Conservation (phyloP, 2,888 invertebrate genomes). For the Eupithecia tripunctaria region DNA sequence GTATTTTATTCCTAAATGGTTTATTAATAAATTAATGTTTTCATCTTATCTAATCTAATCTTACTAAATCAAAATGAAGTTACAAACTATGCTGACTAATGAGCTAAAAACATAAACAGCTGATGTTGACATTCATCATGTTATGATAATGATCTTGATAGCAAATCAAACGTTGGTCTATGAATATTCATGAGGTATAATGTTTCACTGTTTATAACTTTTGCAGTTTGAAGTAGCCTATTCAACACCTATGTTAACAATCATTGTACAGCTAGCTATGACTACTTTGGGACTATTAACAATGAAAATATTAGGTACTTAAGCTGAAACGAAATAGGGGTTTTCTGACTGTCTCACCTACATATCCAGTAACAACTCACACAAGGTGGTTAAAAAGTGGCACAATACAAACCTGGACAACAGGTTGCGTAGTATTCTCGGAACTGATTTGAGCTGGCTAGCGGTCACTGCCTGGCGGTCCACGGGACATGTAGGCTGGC, state of each 20-base stretch:
- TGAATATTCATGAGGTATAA: conserved; percentile 29
- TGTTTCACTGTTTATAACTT: conserved; percentile 33
- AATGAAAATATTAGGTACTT: conserved; percentile 43
- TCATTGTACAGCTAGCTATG: conserved; percentile 10
- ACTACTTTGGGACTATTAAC: conserved; percentile 9
- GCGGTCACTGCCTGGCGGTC: conserved; percentile 95
- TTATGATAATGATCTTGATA: conserved; percentile 30
- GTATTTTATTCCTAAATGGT: neutral
- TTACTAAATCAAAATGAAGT: neutral
- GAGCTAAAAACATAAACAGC: conserved; percentile 18
- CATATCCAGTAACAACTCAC: conserved; percentile 41
- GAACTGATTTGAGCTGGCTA: conserved; percentile 95
- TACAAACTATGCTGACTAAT: neutral
- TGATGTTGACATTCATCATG: conserved; percentile 31
- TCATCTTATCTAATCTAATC: neutral
- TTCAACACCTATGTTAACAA: conserved; percentile 5
- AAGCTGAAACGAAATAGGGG: conserved; percentile 47
- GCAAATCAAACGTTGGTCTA: conserved; percentile 29
- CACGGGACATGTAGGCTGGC: conserved; percentile 97
- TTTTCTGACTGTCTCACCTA: conserved; percentile 53
- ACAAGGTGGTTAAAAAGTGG: conserved; percentile 41
- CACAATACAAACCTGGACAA: conserved; percentile 87
- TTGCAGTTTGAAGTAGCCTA: conserved; percentile 8
- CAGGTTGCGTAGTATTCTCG: conserved; percentile 96
- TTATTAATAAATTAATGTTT: neutral